Percentiles rank a stretch among this genome's conserved stretches.
Evolutionary conservation across 1,140 invertebrate genomes (phyloP).

Genomic region (Nephila pilipes): DNA sequence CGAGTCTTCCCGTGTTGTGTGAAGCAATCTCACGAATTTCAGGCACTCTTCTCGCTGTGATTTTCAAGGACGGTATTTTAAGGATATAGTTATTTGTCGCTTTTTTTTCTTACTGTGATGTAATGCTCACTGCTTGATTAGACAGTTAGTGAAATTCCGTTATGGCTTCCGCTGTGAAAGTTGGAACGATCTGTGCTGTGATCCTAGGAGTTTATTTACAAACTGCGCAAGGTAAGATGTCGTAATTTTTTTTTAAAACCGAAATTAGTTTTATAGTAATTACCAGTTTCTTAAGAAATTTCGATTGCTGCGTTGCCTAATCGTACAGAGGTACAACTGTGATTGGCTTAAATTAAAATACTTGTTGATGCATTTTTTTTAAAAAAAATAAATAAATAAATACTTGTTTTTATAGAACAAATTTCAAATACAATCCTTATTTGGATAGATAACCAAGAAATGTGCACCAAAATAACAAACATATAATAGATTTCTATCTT

Average conservation of each 20-base stretch:
- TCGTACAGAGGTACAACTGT: too few relatives aligned
- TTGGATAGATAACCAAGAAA: too few relatives aligned
- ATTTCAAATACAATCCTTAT: too few relatives aligned
- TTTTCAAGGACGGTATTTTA: neutral
- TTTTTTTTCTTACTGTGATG: neutral
- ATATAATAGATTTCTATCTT: too few relatives aligned
- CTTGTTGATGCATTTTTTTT: too few relatives aligned
- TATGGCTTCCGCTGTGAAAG: slow-evolving; percentile 5
- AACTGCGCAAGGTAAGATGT: neutral
- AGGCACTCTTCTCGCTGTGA: neutral
- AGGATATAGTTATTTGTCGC: neutral
- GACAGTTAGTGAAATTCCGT: neutral
- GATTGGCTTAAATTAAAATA: too few relatives aligned
- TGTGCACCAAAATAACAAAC: too few relatives aligned
- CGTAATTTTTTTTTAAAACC: neutral
- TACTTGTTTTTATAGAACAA: too few relatives aligned
- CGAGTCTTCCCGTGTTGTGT: neutral
- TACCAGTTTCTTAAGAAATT: neutral
- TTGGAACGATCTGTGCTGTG: neutral
- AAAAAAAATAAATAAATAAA: too few relatives aligned
- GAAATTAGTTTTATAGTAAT: neutral
- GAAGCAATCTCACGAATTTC: neutral
- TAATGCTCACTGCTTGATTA: neutral
- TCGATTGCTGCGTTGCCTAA: too few relatives aligned
- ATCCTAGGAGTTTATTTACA: neutral